A percentile compares a stretch with the other conserved stretches of the same genome.
phyloP scores from a whole-genome alignment of 2,113 vertebrate genomes.

The Narcine bancroftii region DNA sequence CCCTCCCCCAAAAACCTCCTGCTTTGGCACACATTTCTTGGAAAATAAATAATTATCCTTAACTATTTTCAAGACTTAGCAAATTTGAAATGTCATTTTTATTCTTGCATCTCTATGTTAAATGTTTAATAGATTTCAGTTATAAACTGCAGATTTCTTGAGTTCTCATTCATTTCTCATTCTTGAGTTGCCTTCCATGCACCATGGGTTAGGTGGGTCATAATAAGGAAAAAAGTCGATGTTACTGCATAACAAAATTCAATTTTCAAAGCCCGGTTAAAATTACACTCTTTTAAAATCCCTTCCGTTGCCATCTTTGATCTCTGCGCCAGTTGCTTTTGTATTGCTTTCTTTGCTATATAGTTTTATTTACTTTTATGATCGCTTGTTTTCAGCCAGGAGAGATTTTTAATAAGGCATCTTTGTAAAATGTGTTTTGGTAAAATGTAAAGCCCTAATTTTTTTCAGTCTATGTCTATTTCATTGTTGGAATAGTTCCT shows the following conservation, averaged over 20 bases:
- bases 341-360: background rate
- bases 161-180: conserved; percentile 22
- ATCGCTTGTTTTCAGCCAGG: background rate
- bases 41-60: background rate
- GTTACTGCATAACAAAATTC: background rate
- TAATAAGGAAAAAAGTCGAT: background rate
- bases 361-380: background rate
- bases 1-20: too few relatives aligned
- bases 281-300: background rate
- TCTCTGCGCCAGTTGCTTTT: background rate
- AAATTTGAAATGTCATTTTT: background rate
- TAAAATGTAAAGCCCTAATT: background rate
- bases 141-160: background rate
- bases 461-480: background rate
- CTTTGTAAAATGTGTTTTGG: background rate
- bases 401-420: background rate
- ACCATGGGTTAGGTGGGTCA: background rate
- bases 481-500: background rate
- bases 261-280: background rate
- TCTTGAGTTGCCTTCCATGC: background rate
- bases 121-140: background rate
- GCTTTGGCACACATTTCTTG: background rate
- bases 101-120: background rate
- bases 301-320: background rate
- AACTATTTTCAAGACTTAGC: background rate